Conservation (phyloP, 2,113 vertebrate genomes). For the Lycocorax pyrrhopterus region DNA sequence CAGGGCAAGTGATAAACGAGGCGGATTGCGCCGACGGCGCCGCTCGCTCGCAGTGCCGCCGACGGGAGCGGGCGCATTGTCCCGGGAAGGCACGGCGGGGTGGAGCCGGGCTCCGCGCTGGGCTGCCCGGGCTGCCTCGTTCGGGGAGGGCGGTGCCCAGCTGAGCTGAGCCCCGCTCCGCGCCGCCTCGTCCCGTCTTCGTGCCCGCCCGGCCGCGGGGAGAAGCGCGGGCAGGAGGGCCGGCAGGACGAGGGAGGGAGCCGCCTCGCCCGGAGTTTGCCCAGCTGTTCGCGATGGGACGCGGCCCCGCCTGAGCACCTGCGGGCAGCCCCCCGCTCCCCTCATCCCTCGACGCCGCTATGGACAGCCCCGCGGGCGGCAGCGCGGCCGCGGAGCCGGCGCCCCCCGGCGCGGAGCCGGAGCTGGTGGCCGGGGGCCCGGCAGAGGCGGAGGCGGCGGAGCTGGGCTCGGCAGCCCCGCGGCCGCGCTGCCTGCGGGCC, state of each 20-base stretch:
- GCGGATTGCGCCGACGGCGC: neutral
- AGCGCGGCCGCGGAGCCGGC: neutral
- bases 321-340: neutral
- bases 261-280: neutral
- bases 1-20: neutral
- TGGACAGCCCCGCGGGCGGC: neutral
- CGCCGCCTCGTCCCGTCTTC: neutral
- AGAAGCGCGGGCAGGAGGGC: neutral
- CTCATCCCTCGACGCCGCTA: neutral
- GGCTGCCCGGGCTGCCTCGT: neutral
- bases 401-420: neutral
- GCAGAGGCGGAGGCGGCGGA: neutral
- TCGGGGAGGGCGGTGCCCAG: neutral
- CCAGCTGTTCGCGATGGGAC: neutral
- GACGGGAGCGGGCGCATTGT: neutral
- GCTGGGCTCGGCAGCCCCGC: conserved; percentile 26
- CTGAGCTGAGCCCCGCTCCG: neutral
- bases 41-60: neutral
- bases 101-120: neutral
- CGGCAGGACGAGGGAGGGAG: too few species aligned
- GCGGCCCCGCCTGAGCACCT: conserved; percentile 17
- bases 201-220: neutral
- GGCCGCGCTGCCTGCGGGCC: conserved; percentile 76
- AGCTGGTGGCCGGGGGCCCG: neutral
- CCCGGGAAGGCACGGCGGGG: neutral